Conservation (phyloP, 2,888 invertebrate genomes). For the Neoascia interrupta region DNA sequence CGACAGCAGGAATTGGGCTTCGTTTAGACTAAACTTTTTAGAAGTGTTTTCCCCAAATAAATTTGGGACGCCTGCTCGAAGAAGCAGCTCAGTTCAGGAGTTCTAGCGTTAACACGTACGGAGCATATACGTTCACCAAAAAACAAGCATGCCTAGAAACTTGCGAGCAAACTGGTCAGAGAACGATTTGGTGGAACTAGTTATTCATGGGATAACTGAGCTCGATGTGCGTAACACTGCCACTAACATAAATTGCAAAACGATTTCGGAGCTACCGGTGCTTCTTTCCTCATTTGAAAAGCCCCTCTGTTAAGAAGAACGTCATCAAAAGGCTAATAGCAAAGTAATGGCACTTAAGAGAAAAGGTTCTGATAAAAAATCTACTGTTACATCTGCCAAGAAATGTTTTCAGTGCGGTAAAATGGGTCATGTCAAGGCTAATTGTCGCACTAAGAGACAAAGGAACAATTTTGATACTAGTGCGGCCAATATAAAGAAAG, state of each 20-base stretch:
- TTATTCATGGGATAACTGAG: not conserved
- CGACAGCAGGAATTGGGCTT: no score
- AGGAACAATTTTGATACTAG: no score
- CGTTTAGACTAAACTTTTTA: not conserved
- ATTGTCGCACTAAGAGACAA: constrained; percentile 7
- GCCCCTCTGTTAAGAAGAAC: no score
- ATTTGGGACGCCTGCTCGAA: not conserved
- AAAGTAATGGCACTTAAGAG: no score
- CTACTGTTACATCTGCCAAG: constrained; percentile 2
- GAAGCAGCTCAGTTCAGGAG: not conserved
- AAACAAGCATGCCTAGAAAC: not conserved
- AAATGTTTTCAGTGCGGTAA: constrained; percentile 35
- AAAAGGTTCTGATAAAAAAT: constrained; percentile 10
- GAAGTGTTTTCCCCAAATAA: no score
- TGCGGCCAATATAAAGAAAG: not conserved
- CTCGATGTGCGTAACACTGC: not conserved
- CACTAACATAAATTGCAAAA: not conserved
- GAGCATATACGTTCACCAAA: not conserved
- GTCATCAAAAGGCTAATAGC: not conserved
- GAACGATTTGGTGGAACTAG: not conserved
- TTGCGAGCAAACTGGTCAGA: not conserved
- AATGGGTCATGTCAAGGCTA: constrained; percentile 14
- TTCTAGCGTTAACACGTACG: not conserved
- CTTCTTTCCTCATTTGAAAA: not conserved
- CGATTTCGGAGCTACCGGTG: not conserved